These are phyloP conservation scores for Fregetta grallaria DNA, from an alignment of 2,113 vertebrate species.

Conservation along the genomic window DNA sequence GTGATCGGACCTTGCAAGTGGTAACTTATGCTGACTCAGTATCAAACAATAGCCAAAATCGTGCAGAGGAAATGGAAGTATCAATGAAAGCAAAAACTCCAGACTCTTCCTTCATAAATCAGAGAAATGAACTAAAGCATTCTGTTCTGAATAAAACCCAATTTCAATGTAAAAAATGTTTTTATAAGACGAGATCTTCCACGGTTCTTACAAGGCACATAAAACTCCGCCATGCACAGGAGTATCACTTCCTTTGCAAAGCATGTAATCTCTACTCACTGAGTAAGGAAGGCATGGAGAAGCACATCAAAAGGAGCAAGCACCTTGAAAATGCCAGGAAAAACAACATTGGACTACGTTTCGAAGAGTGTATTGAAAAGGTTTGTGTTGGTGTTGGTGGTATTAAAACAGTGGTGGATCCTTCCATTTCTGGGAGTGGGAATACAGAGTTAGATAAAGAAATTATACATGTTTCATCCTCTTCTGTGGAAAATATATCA, in stretches of 20 bases:
- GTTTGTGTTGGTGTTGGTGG: conserved; percentile 78
- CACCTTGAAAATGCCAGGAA: conserved; percentile 85
- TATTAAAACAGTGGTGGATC: conserved; percentile 68
- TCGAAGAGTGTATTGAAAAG: conserved; percentile 86
- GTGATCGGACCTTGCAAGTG: conserved; percentile 16
- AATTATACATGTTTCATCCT: conserved; percentile 24
- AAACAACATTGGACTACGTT: conserved; percentile 76
- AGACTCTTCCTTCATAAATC: conserved; percentile 30
- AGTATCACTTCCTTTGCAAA: conserved; percentile 88
- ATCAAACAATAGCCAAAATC: not conserved
- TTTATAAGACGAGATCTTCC: conserved; percentile 86
- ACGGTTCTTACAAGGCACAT: conserved; percentile 85
- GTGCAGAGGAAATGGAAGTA: conserved; percentile 17
- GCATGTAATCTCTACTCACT: conserved; percentile 87
- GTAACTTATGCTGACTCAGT: not conserved
- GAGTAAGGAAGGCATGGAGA: conserved; percentile 88
- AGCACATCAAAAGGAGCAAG: conserved; percentile 85
- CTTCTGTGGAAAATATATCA: not conserved
- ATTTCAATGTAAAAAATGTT: conserved; percentile 88
- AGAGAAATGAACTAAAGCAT: conserved; percentile 71
- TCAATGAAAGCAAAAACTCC: conserved; percentile 35
- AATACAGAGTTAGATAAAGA: conserved; percentile 50
- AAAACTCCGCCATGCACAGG: conserved; percentile 82
- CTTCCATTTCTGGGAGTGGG: conserved; percentile 19
- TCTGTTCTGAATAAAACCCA: conserved; percentile 74